These are phyloP conservation scores for Cyanocitta stelleri DNA, from an alignment of 2,113 vertebrate genomes.

Conservation along the genomic window DNA sequence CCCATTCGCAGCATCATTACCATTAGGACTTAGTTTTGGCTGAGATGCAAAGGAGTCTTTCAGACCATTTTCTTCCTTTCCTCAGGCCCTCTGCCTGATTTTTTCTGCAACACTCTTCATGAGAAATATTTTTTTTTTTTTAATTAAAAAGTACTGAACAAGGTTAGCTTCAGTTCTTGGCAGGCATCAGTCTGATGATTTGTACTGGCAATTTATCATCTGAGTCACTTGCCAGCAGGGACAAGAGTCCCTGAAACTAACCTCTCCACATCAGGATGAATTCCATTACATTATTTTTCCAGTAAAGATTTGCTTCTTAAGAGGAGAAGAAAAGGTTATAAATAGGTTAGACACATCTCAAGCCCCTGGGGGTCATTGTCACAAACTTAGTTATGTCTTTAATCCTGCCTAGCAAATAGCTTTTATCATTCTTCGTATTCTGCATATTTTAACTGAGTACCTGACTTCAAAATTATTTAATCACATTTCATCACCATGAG, in stretches of 20 bases:
- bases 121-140: neutral
- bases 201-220: slow-evolving; percentile 33
- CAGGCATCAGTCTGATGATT: slow-evolving; percentile 30
- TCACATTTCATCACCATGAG: neutral
- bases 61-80: neutral
- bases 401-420: neutral
- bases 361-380: neutral
- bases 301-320: slow-evolving; percentile 7
- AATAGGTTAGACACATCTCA: neutral
- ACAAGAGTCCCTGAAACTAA: slow-evolving; percentile 37
- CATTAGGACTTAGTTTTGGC: neutral
- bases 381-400: neutral
- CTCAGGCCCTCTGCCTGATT: neutral
- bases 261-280: neutral
- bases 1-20: neutral
- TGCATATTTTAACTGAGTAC: neutral
- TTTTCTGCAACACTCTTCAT: neutral
- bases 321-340: neutral
- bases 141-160: slow-evolving; percentile 38
- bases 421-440: neutral
- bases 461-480: neutral
- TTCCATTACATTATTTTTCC: slow-evolving; percentile 14
- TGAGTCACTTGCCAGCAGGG: slow-evolving; percentile 34
- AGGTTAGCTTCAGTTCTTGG: slow-evolving; percentile 10
- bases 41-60: neutral